Conservation (phyloP, 2,888 invertebrate species). For the Eristalinus aeneus region DNA sequence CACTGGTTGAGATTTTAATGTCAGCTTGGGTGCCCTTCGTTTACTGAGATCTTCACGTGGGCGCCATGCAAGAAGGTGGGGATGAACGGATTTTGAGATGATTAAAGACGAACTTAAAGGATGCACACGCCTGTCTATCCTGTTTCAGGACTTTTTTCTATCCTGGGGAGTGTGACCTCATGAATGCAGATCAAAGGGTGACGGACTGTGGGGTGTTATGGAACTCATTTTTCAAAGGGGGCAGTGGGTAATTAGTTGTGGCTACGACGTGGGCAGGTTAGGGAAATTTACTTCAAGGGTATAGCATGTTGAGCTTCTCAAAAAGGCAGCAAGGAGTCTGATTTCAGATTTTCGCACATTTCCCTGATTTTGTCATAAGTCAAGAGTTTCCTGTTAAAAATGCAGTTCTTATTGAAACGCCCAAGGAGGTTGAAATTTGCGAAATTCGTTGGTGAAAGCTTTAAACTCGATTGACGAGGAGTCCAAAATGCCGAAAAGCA, state of each 20-base stretch:
- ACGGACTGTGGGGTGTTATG: background rate
- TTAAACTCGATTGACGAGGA: too few relatives aligned
- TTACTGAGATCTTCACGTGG: conserved; percentile 58
- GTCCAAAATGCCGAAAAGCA: too few relatives aligned
- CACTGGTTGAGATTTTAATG: conserved; percentile 58
- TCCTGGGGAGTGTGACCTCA: background rate
- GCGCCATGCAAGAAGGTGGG: background rate
- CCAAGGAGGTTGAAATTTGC: too few relatives aligned
- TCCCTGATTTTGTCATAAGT: too few relatives aligned
- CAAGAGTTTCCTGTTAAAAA: too few relatives aligned
- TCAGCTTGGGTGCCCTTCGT: conserved; percentile 54
- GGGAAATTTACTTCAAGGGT: background rate
- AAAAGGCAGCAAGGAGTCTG: too few relatives aligned
- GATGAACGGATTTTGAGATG: conserved; percentile 8
- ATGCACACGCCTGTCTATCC: background rate
- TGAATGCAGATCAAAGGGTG: background rate
- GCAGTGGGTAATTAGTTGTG: background rate
- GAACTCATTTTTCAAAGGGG: background rate
- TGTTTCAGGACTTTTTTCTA: background rate
- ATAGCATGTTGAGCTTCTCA: background rate
- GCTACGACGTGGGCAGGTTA: background rate
- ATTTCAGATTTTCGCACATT: too few relatives aligned
- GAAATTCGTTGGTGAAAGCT: too few relatives aligned
- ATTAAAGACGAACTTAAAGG: conserved; percentile 54
- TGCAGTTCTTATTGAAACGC: too few relatives aligned